Conservation (phyloP, 92 coral and sea anemone species). For the Galaxea fascicularis region DNA sequence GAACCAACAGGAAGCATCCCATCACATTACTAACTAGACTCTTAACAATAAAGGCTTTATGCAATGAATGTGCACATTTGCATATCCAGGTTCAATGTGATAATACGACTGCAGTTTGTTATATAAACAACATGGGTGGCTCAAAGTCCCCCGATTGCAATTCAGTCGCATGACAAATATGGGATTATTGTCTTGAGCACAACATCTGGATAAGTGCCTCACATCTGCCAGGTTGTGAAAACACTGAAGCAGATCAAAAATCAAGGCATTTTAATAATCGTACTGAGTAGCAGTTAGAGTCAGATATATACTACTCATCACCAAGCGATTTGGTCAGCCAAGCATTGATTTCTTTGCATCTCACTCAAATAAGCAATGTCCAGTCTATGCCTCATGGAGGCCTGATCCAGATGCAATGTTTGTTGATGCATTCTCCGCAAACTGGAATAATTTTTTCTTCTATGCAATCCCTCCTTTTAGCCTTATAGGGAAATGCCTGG, state of each 20-base stretch:
- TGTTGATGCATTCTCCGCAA: constrained; percentile 63
- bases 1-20: constrained; percentile 56
- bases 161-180: constrained; percentile 42
- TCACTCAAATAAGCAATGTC: constrained; percentile 49
- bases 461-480: constrained; percentile 57
- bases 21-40: constrained; percentile 58
- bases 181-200: constrained; percentile 49
- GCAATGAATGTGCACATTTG: constrained; percentile 14
- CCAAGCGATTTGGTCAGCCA: constrained; percentile 41
- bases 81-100: constrained; percentile 73
- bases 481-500: constrained; percentile 10
- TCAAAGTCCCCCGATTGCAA: constrained; percentile 57
- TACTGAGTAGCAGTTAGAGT: constrained; percentile 21
- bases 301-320: constrained; percentile 53
- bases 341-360: constrained; percentile 64
- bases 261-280: constrained; percentile 11
- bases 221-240: constrained; percentile 63
- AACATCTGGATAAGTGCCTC: constrained; percentile 68
- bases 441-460: constrained; percentile 40
- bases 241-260: constrained; percentile 56
- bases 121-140: constrained; percentile 75
- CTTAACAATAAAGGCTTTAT: constrained; percentile 58
- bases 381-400: constrained; percentile 48
- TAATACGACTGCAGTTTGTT: constrained; percentile 71
- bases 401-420: constrained; percentile 63